phyloP scores from a whole-genome alignment of 2,797 vertebrate genomes.

The Anguilla pacifica region DNA sequence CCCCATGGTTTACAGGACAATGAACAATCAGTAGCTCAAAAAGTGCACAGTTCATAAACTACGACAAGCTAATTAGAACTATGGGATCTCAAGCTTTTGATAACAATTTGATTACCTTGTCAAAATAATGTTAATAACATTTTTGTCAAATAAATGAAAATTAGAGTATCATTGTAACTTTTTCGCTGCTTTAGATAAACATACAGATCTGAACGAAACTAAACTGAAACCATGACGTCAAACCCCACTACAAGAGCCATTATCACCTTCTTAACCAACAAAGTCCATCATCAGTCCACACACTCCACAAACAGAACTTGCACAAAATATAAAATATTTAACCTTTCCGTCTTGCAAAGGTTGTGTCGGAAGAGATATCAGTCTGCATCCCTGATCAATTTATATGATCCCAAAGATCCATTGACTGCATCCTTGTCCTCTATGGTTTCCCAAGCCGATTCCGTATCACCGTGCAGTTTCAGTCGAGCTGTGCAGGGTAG shows the following conservation, averaged over 20 bases:
- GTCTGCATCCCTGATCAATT: constrained; percentile 20
- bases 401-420: constrained; percentile 24
- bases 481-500: constrained; percentile 14
- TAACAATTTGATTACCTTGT: too few species aligned
- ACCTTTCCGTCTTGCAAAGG: constrained; percentile 39
- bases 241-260: not conserved
- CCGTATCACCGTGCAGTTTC: constrained; percentile 7
- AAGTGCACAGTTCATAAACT: too few species aligned
- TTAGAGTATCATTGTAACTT: too few species aligned
- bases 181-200: too few species aligned
- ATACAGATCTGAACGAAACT: not conserved
- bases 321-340: constrained; percentile 25
- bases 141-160: too few species aligned
- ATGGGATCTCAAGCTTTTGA: too few species aligned
- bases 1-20: too few species aligned
- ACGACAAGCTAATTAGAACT: too few species aligned
- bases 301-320: not conserved
- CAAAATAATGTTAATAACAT: not conserved
- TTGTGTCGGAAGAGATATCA: constrained; percentile 44
- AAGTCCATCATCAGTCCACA: constrained; percentile 1
- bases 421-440: not conserved
- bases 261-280: constrained; percentile 28
- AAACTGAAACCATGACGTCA: not conserved
- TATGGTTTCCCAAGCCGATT: constrained; percentile 16
- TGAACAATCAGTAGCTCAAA: too few species aligned